Evolutionary conservation across 1,140 invertebrate genomes (phyloP).

Genomic region (Amyelois transitella): DNA sequence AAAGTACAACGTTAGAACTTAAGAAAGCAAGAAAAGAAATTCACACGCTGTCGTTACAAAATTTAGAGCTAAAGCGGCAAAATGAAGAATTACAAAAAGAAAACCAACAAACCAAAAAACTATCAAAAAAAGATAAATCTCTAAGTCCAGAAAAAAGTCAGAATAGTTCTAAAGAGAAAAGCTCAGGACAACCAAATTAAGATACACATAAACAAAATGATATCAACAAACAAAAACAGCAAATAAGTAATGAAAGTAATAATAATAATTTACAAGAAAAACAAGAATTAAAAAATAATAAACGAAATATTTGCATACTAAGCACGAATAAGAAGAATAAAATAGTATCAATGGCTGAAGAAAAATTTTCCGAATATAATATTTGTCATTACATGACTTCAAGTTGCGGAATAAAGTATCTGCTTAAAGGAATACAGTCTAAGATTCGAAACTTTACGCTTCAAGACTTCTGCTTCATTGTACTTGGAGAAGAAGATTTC

Average conservation of each 20-base stretch:
- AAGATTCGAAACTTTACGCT: constrained; percentile 8
- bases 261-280: constrained; percentile 3
- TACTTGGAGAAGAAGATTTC: constrained; percentile 19
- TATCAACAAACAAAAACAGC: background rate
- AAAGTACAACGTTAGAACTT: background rate
- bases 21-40: background rate
- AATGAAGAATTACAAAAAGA: background rate
- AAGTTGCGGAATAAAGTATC: background rate
- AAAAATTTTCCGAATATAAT: background rate
- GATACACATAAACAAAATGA: background rate
- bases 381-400: constrained; percentile 14
- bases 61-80: background rate
- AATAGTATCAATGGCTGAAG: background rate
- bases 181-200: no score
- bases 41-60: background rate
- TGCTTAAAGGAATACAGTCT: constrained; percentile 4
- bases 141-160: no score
- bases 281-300: no score
- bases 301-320: background rate
- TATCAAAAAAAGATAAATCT: no score
- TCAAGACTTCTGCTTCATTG: constrained; percentile 14
- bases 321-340: constrained; percentile 10
- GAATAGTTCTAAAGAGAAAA: no score
- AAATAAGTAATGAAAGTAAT: background rate
- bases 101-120: no score